These are phyloP conservation scores for Bos javanicus DNA, from an alignment of 2,113 vertebrate species.

Conservation along the genomic window DNA sequence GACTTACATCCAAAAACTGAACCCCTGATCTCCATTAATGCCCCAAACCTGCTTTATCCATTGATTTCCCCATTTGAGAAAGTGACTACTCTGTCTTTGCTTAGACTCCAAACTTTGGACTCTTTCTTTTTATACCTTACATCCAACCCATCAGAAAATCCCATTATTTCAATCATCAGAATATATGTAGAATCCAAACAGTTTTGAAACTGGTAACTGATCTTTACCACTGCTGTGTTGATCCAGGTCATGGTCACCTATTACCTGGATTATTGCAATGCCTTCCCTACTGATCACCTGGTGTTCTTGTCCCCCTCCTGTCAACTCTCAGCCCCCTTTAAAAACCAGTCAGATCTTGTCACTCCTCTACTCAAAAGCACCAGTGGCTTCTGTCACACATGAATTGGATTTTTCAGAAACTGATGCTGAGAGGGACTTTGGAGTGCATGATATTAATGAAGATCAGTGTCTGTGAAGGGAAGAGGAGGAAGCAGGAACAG, in stretches of 20 bases:
- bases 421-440: not conserved
- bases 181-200: not conserved
- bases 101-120: not conserved
- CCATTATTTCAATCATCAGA: not conserved
- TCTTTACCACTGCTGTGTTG: not conserved
- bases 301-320: not conserved
- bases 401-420: not conserved
- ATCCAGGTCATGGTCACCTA: not conserved
- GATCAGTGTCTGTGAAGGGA: not conserved
- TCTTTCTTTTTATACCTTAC: not conserved
- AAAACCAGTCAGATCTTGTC: not conserved
- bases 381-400: not conserved
- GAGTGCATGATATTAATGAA: not conserved
- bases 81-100: not conserved
- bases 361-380: not conserved
- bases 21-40: not conserved
- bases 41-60: not conserved
- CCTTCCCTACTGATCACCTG: not conserved
- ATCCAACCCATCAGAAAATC: not conserved
- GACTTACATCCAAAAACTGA: not conserved
- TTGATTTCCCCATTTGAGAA: not conserved
- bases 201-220: not conserved
- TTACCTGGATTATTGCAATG: not conserved
- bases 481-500: not conserved
- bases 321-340: not conserved